Evolutionary conservation across 2,113 vertebrate species (phyloP).

Genomic region (Coturnix japonica): DNA sequence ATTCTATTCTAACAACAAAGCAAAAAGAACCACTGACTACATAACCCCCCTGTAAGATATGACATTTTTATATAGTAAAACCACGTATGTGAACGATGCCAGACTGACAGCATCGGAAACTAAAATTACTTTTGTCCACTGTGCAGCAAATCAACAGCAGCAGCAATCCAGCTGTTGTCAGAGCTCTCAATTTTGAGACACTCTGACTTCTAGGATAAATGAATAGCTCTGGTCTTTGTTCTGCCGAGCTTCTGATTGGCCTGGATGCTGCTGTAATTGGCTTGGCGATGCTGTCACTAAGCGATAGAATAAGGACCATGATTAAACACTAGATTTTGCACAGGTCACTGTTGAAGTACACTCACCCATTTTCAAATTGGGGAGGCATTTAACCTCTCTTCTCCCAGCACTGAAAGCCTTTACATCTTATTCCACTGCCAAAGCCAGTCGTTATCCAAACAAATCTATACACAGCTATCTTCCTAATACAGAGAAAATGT

Average conservation of each 20-base stretch:
- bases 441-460: background rate
- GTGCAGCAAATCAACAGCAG: background rate
- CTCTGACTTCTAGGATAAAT: background rate
- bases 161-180: background rate
- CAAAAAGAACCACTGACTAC: background rate
- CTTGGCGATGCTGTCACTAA: constrained; percentile 19
- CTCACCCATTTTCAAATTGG: background rate
- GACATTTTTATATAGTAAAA: background rate
- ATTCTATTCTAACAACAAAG: constrained; percentile 36
- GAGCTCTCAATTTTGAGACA: background rate
- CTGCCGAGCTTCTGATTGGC: background rate
- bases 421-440: background rate
- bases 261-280: constrained; percentile 13
- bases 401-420: background rate
- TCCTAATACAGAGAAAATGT: background rate
- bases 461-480: background rate
- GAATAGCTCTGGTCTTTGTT: background rate
- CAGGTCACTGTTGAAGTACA: background rate
- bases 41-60: background rate
- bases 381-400: background rate
- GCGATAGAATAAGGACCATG: background rate
- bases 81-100: background rate
- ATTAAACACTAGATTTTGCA: background rate
- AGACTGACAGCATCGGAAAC: background rate
- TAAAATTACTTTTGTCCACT: constrained; percentile 24